Evolutionary conservation across 2,888 invertebrate species (phyloP).

Genomic region (Patella caerulea): DNA sequence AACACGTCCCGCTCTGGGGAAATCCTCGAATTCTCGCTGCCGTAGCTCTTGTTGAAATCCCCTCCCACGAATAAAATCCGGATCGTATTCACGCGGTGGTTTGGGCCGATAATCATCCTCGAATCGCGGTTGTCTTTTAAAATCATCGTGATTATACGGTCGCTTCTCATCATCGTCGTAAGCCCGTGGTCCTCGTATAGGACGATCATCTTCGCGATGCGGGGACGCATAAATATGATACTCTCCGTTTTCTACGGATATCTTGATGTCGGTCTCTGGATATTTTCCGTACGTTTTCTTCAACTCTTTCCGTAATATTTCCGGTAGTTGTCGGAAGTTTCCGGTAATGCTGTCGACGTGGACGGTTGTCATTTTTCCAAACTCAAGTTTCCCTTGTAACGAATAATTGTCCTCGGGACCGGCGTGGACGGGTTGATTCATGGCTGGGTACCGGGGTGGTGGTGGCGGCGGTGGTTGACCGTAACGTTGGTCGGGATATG

Average conservation of each 20-base stretch:
- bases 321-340: constrained; percentile 36
- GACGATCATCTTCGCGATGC: not conserved
- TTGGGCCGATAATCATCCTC: not conserved
- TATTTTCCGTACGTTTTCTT: constrained; percentile 34
- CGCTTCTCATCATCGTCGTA: not conserved
- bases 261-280: constrained; percentile 36
- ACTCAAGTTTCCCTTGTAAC: constrained; percentile 36
- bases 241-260: constrained; percentile 33
- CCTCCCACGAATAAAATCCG: not conserved
- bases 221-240: constrained; percentile 43
- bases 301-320: constrained; percentile 37
- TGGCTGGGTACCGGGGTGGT: not conserved
- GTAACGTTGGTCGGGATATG: not conserved
- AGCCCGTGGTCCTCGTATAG: not conserved
- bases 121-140: not conserved
- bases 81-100: not conserved
- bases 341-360: constrained; percentile 29
- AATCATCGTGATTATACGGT: not conserved
- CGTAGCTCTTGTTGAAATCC: not conserved
- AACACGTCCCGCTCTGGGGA: not conserved
- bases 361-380: constrained; percentile 37
- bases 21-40: not conserved
- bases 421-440: not conserved
- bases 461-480: not conserved
- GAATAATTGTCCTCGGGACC: constrained; percentile 22